Conservation (phyloP, 2,888 invertebrate species). For the Syrphus vitripennis region DNA sequence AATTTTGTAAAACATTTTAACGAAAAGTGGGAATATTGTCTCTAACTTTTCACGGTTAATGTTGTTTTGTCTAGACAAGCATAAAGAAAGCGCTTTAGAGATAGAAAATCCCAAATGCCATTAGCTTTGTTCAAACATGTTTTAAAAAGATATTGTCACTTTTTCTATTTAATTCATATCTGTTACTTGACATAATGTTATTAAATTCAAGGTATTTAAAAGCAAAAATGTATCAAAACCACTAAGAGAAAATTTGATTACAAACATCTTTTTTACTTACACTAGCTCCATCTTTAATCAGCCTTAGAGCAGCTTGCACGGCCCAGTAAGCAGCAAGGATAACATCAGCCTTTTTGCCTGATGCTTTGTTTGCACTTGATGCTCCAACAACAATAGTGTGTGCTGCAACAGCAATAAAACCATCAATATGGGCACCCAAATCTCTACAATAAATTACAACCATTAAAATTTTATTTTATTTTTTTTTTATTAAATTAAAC, state of each 20-base stretch:
- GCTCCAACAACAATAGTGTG: constrained; percentile 96
- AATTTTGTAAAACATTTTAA: constrained; percentile 31
- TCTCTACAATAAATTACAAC: constrained; percentile 84
- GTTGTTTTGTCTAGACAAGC: neutral
- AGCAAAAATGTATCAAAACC: no score
- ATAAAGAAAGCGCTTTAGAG: neutral
- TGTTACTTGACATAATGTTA: neutral
- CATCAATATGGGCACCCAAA: constrained; percentile 98
- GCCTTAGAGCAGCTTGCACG: constrained; percentile 95
- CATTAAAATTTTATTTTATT: neutral
- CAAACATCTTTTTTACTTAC: constrained; percentile 84
- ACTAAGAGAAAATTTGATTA: no score
- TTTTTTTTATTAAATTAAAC: constrained; percentile 76
- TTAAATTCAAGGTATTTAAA: neutral
- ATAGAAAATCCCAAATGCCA: neutral
- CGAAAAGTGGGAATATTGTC: constrained; percentile 18
- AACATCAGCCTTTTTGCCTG: constrained; percentile 96
- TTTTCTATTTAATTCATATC: neutral
- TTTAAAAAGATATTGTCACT: neutral
- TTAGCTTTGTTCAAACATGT: neutral
- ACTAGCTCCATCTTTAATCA: constrained; percentile 95
- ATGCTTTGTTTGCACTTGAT: constrained; percentile 87
- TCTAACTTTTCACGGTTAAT: constrained; percentile 35
- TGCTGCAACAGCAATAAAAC: constrained; percentile 98
- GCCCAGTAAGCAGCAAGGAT: constrained; percentile 97